Base-by-base conservation (phyloP, 2,888 invertebrate genomes). In the Campoplex capitator region DNA sequence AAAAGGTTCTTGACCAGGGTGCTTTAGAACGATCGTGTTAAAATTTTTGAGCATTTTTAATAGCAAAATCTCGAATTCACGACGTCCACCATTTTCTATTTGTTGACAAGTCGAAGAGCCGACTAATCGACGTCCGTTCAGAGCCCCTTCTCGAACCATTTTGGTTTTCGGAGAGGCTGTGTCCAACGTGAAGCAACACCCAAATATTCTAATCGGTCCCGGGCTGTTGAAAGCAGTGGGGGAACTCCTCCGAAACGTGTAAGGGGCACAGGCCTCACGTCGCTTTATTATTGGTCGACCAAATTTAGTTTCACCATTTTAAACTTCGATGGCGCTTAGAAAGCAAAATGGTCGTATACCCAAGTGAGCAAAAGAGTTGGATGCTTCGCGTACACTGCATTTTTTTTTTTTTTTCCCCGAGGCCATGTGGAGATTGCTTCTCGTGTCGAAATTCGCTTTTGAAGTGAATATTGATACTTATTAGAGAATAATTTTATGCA, bases 141-240 rank as follows among this genome's bases (percentile, higher is more conserved):
- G 23, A 70, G 58, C 73, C 76, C 68, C 35, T 35, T 11, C 71
- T 68, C 62, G 76, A 74, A 77, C 67, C 62, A 65, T 67, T 62
- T 48, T n/a, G 32, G 18, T 81, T 62, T 23, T 58, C 77, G 13
- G 28, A 67, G 67, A 76, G 78, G 82, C 70, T 70, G 84, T 62
- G 84, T 54, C 65, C 84, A 71, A 76, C 65, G 82, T 78, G 45
- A 65, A 75, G 87, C 70, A 48, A 85, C 87, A 84, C 85, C 86
- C 85, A 80, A 84, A 85, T 88, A 85, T 88, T 89, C 87, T 86
- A 89, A 87, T 88, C 87, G 85, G 77, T 80, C 68, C 75, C 80
- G 62, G 62, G 28, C 38, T 56, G 70, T 62, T 48, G 51, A 73
- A 18, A 28, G 74, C 23, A 62, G 38, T 51, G 80, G 75, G 82